Evolutionary conservation across 2,888 invertebrate species (phyloP), one percentile per base, ranked within the genome.

Genomic region (Phyllotreta cruciferae): DNA sequence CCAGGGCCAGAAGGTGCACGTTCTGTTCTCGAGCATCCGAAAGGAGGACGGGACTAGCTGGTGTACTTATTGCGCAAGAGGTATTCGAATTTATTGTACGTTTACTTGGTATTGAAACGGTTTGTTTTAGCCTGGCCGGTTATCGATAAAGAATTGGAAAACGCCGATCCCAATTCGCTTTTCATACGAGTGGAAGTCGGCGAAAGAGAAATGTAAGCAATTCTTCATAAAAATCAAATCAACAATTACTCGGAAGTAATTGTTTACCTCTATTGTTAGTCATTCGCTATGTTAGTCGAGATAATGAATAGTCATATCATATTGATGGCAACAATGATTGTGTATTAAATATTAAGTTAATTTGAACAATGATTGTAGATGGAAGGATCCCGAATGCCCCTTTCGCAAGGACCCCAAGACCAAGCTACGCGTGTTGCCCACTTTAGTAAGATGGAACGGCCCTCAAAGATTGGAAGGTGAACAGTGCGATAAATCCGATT

Each of bases 61-160:
- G 96, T 96, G 96, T 76, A 88, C 90, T 0, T 96, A 96, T 79
- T 96, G 96, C 80, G 90, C 90, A 7, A 85, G 85, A 83, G 93
- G 94, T 93, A 24, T 24, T 85, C 82, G 79, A 71, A 47, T 41
- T 24, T 13, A 44, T 36, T 37, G 14, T 35, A 36, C n/a, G n/a
- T 41, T 8, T n/a, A 41, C 11, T 24, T 44, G 5, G 24, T 24
- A 24, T 24, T 24, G 24, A 3, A 24, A 24, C 24, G 1, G 24
- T 24, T 24, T 4, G 24, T 24, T 24, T 24, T 24, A 93, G 94
- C 93, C 64, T 89, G 91, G 77, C 94, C 94, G 24, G 84, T 91
- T 44, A 86, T 94, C 63, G 87, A 90, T 71, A 83, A 87, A 65
- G 90, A 85, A 66, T 74, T 94, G 9, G 78, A 79, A 70, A 85